phyloP scores from a whole-genome alignment of 2,797 vertebrate species.

The Aeoliscus strigatus region DNA sequence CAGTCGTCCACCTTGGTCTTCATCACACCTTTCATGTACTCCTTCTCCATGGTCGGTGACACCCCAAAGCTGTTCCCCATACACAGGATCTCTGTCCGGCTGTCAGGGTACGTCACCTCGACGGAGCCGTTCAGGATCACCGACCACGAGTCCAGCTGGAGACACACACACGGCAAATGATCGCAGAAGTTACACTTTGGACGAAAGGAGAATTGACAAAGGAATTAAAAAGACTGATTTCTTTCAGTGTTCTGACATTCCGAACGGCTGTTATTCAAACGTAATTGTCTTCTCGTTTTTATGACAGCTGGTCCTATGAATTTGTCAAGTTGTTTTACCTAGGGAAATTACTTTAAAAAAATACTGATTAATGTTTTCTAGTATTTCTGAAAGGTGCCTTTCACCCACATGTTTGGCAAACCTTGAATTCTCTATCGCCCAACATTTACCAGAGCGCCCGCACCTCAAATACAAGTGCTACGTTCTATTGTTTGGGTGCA shows the following conservation, averaged over 20 bases:
- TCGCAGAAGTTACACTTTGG: background rate
- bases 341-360: too few relatives aligned
- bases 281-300: too few relatives aligned
- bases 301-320: too few relatives aligned
- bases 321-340: too few relatives aligned
- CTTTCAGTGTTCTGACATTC: too few relatives aligned
- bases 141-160: constrained; percentile 97
- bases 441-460: constrained; percentile 24
- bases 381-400: constrained; percentile 26
- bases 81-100: constrained; percentile 91
- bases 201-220: background rate
- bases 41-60: constrained; percentile 97
- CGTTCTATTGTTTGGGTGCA: constrained; percentile 45
- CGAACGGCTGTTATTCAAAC: constrained; percentile 40
- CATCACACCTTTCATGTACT: constrained; percentile 98
- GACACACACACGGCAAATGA: background rate
- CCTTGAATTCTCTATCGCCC: constrained; percentile 19
- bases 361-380: background rate
- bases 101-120: constrained; percentile 92
- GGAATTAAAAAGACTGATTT: background rate
- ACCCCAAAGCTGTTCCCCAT: constrained; percentile 99
- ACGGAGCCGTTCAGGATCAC: constrained; percentile 98
- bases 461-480: constrained; percentile 24
- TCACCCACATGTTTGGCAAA: constrained; percentile 18
- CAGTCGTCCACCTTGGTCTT: constrained; percentile 99